A percentile compares a stretch with the other conserved stretches of the same genome.
Conservation (phyloP, 2,113 vertebrate genomes). For the Panthera leo region DNA sequence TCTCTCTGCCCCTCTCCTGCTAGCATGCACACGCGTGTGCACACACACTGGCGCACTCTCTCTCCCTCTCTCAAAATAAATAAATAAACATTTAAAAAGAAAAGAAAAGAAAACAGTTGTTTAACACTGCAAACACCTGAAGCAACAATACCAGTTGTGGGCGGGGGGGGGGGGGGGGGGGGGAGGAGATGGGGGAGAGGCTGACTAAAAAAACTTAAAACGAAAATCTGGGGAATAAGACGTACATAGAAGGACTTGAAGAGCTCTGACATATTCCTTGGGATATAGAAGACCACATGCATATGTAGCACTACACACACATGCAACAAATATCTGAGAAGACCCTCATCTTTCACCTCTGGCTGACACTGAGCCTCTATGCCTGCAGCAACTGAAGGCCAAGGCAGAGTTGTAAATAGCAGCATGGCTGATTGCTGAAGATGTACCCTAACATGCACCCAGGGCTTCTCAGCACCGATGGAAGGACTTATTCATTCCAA, state of each 20-base stretch:
- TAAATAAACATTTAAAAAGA: no score
- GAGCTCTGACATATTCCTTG: neutral
- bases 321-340: neutral
- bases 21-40: no score
- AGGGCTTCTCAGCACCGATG: neutral
- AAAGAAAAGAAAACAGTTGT: neutral
- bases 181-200: neutral
- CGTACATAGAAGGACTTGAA: neutral
- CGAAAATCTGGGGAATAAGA: neutral
- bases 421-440: neutral
- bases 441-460: neutral
- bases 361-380: neutral
- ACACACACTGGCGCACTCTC: no score
- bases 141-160: neutral
- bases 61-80: no score
- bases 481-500: neutral
- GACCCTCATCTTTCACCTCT: neutral
- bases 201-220: neutral
- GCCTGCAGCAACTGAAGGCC: neutral
- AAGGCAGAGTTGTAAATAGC: neutral
- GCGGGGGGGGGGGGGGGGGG: fast-evolving
- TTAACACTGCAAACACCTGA: neutral
- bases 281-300: neutral
- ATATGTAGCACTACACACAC: neutral
- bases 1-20: no score